Evolutionary conservation across 2,888 invertebrate species (phyloP).

Genomic region (Augochlorella aurata): DNA sequence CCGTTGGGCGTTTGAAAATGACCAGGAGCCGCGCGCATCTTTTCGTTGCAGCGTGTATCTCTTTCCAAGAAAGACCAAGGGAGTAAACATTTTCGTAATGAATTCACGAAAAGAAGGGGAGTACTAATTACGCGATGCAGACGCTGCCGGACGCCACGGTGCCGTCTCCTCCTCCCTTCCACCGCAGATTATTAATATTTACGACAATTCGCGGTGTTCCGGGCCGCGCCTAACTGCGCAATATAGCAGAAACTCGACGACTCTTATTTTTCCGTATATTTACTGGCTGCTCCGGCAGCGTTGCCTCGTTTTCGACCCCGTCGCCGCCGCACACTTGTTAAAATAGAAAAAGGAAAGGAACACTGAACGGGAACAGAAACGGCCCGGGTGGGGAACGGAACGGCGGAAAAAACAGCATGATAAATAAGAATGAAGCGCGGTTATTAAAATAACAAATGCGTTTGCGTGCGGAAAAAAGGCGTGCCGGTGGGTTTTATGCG

Average conservation of each 20-base stretch:
- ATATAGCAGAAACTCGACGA: constrained; percentile 65
- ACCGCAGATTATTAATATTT: constrained; percentile 71
- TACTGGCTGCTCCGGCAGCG: constrained; percentile 48
- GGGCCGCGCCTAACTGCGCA: constrained; percentile 61
- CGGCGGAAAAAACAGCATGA: constrained; percentile 38
- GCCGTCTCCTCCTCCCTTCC: constrained; percentile 43
- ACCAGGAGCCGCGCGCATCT: background rate
- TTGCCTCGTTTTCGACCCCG: constrained; percentile 58
- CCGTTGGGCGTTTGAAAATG: background rate
- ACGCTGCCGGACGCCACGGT: constrained; percentile 32
- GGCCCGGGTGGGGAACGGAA: background rate
- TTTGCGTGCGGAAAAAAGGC: constrained; percentile 18
- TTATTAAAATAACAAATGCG: constrained; percentile 68
- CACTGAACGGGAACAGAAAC: background rate
- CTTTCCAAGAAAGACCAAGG: constrained; percentile 10
- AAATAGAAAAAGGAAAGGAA: constrained; percentile 31
- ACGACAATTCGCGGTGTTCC: constrained; percentile 66
- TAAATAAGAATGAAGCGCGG: constrained; percentile 59
- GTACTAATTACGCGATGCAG: constrained; percentile 61
- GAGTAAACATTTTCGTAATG: constrained; percentile 66
- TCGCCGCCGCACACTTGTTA: constrained; percentile 44
- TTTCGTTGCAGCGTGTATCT: background rate
- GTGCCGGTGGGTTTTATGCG: constrained; percentile 34
- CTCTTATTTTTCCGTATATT: constrained; percentile 67
- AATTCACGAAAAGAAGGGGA: constrained; percentile 58